Base-by-base conservation (phyloP, 2,797 vertebrate genomes). In the Sparus aurata region DNA sequence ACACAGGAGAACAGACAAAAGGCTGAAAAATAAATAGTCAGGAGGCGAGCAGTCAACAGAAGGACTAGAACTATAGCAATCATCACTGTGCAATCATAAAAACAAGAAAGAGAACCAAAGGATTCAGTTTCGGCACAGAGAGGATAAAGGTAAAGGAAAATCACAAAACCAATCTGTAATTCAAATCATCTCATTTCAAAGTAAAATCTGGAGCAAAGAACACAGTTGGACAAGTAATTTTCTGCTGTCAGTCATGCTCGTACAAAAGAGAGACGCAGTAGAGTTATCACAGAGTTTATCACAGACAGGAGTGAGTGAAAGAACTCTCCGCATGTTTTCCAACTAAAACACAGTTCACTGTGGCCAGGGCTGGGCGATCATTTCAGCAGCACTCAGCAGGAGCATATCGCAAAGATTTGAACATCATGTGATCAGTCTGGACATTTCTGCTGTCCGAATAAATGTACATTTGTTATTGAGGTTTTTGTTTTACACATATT, bases 111-210 rank as follows among this genome's bases (percentile, higher is more conserved):
- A 20, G 7, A 57, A 55, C 4, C 0, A 46, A 20, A 43, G n/a
- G 49, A 57, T 2, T 68, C 23, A 34, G 12, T 58, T 52, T 74
- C 80, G 73, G 77, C 75, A 87, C 64, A 73, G 10, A 66, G 15
- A 67, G 25, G 57, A 15, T 1, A 68, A 74, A 46, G 12, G 43
- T 16, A 38, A 27, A 34, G 7, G 18, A 23, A 69, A 16, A 74
- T 66, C 55, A 76, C 30, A 55, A 69, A 87, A 50, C 52, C 0
- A 22, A 59, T 85, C 41, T 75, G 23, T 12, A 50, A 71, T 34
- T 82, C 59, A 85, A 82, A 77, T 79, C 0, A 70, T 55, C 64
- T 65, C 11, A 12, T 18, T 25, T 74, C 25, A 38, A 60, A 54
- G 3, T 45, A 57, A 27, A 18, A 23, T 45, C 12, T 27, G 25